Conservation (phyloP, 2,888 invertebrate species). For the Chaetoderma sp. region DNA sequence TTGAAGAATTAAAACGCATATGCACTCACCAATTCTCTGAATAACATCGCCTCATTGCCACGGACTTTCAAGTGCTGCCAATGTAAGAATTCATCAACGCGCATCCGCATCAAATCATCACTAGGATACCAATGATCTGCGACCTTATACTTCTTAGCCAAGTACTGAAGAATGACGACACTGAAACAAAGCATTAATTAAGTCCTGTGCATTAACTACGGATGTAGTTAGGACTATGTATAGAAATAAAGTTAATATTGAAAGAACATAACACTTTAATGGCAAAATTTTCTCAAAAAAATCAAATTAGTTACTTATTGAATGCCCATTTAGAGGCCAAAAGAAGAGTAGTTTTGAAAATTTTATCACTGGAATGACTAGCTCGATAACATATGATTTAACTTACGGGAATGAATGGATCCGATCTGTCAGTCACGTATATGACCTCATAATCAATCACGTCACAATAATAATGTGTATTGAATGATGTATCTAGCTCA, state of each 20-base stretch:
- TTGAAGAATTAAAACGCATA: too few species aligned
- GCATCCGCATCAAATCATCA: slow-evolving; percentile 71
- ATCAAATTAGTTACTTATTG: too few species aligned
- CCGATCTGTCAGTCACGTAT: too few species aligned
- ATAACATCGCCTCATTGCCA: slow-evolving; percentile 74
- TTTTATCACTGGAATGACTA: too few species aligned
- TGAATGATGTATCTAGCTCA: too few species aligned
- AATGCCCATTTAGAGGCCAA: too few species aligned
- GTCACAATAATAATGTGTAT: too few species aligned
- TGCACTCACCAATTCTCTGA: slow-evolving; percentile 73
- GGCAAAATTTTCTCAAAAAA: too few species aligned
- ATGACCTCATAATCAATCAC: too few species aligned
- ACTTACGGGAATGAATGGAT: neutral
- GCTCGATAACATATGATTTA: too few species aligned
- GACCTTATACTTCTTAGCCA: slow-evolving; percentile 73
- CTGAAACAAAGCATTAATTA: slow-evolving; percentile 71
- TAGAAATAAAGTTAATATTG: neutral
- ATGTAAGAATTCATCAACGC: slow-evolving; percentile 79
- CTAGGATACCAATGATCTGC: slow-evolving; percentile 78
- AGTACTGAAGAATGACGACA: slow-evolving; percentile 80
- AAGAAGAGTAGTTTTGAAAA: too few species aligned
- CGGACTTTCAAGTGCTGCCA: slow-evolving; percentile 83
- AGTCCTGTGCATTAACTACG: neutral
- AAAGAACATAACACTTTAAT: too few species aligned
- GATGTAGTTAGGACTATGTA: neutral